Conservation (phyloP, 2,113 vertebrate species). For the Aldabrachelys gigantea region DNA sequence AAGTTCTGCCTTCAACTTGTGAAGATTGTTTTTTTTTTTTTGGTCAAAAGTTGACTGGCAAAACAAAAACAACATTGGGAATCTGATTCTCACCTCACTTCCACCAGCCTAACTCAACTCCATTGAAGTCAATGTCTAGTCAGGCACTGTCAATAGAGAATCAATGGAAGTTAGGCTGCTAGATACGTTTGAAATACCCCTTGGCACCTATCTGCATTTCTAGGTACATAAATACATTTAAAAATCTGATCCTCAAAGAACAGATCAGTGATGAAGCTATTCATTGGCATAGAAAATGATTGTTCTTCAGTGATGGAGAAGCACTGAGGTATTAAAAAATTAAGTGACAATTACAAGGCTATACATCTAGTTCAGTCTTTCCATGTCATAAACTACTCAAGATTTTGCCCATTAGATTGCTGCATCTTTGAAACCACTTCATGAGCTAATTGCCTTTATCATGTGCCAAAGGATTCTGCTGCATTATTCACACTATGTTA, state of each 20-base stretch:
- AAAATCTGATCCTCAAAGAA: background rate
- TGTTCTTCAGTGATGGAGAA: background rate
- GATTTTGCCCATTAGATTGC: slow-evolving; percentile 39
- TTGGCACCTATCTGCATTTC: background rate
- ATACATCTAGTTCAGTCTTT: background rate
- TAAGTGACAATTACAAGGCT: background rate
- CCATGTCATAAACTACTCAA: slow-evolving; percentile 17
- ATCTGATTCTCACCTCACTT: rapidly evolving
- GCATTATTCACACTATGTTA: background rate
- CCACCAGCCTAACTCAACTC: background rate
- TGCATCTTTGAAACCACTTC: slow-evolving; percentile 25
- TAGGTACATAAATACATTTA: background rate
- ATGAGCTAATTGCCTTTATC: background rate
- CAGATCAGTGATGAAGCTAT: background rate
- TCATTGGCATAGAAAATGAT: background rate
- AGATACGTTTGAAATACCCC: background rate
- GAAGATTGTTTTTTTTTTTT: background rate
- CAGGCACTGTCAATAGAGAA: background rate
- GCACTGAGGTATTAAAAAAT: background rate
- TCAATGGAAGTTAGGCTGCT: background rate
- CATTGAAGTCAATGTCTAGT: background rate
- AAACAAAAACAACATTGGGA: background rate
- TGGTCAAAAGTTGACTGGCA: background rate
- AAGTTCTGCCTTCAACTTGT: slow-evolving; percentile 23
- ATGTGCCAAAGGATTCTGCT: background rate